Conservation (phyloP, 2,113 vertebrate genomes). For the Brienomyrus brachyistius region DNA sequence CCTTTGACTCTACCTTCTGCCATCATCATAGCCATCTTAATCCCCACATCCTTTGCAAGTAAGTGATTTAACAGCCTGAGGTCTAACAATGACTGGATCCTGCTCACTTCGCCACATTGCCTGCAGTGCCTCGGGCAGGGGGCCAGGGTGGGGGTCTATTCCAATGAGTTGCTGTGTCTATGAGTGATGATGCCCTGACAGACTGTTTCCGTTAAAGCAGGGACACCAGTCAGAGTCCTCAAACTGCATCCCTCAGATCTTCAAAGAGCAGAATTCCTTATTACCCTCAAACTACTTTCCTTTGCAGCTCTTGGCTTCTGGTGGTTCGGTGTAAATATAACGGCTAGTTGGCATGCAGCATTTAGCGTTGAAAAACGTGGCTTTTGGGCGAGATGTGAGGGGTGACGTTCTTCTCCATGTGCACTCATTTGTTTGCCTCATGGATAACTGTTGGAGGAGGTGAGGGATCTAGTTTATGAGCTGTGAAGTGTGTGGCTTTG, state of each 20-base stretch:
- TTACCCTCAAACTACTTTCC: neutral
- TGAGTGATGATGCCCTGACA: slow-evolving; percentile 2
- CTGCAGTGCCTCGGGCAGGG: neutral
- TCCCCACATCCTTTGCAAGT: neutral
- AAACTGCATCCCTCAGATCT: neutral
- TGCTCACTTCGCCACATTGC: neutral
- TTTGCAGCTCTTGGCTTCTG: neutral
- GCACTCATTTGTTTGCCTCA: neutral
- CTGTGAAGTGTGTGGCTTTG: neutral
- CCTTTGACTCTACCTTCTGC: neutral
- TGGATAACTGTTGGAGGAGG: neutral
- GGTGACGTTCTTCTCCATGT: too few species aligned
- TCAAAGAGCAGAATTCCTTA: neutral
- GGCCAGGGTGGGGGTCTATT: neutral
- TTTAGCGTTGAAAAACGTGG: neutral
- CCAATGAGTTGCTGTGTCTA: neutral
- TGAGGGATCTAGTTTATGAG: neutral
- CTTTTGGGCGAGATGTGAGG: neutral
- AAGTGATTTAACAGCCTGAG: neutral
- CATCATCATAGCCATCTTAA: neutral
- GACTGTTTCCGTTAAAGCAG: neutral
- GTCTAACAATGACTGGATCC: neutral
- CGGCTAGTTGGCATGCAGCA: neutral
- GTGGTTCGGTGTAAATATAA: neutral
- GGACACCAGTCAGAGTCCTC: neutral